Evolutionary conservation across 2,113 vertebrate genomes (phyloP).

Genomic region (Calonectris borealis): DNA sequence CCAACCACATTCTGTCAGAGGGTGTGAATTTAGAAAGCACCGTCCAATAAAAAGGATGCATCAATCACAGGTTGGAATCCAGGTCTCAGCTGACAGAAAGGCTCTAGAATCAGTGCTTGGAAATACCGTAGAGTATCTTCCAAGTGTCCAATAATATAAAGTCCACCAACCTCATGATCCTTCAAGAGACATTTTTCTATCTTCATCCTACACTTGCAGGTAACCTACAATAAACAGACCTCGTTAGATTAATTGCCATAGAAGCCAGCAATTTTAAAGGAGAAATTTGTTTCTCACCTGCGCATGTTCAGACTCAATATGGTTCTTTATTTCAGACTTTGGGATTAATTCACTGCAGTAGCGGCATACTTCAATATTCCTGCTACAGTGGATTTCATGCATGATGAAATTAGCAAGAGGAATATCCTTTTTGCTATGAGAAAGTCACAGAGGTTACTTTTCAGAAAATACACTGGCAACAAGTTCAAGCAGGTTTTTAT

Average conservation of each 20-base stretch:
- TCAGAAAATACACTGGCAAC: neutral
- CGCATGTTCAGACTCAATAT: conserved; percentile 85
- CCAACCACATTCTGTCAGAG: neutral
- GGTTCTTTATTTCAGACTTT: conserved; percentile 83
- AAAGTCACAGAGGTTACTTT: neutral
- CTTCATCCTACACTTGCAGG: conserved; percentile 90
- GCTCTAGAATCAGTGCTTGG: neutral
- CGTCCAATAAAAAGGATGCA: neutral
- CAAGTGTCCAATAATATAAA: neutral
- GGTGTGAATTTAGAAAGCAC: neutral
- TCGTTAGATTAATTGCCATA: neutral
- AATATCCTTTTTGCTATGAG: conserved; percentile 88
- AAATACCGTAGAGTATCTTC: neutral
- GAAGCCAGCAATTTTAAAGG: neutral
- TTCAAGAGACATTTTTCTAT: conserved; percentile 86
- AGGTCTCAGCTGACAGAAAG: neutral
- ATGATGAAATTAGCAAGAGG: conserved; percentile 91
- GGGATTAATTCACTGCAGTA: conserved; percentile 90
- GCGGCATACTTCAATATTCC: conserved; percentile 88
- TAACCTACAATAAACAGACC: conserved; percentile 73
- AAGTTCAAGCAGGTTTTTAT: neutral
- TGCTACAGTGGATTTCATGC: conserved; percentile 94
- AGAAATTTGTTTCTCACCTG: conserved; percentile 71
- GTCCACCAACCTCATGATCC: conserved; percentile 84
- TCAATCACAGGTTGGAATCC: neutral